A percentile compares a stretch with the other conserved stretches of the same genome.
Evolutionary conservation across 2,797 vertebrate genomes (phyloP).

Genomic region (Strix occidentalis): DNA sequence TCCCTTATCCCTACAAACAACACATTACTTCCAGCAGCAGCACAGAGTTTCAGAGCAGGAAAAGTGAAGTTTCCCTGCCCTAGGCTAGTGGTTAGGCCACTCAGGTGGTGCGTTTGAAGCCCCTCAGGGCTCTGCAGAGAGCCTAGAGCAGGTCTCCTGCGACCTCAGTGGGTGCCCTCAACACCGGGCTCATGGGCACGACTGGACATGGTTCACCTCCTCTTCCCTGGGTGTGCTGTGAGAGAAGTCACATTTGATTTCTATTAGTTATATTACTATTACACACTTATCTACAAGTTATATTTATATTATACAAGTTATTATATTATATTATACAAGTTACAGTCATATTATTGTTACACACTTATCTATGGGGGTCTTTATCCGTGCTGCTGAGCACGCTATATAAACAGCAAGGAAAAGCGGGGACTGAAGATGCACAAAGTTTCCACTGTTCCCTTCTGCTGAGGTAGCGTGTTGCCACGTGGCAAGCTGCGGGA

Average conservation of each 20-base stretch:
- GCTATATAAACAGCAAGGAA: neutral
- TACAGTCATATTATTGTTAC: neutral
- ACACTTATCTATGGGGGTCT: neutral
- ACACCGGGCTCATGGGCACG: fast-evolving
- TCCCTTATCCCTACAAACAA: neutral
- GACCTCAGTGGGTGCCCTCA: neutral
- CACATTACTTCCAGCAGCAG: neutral
- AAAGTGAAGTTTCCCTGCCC: neutral
- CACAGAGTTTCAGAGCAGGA: neutral
- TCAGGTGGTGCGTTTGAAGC: neutral
- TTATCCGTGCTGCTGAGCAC: fast-evolving
- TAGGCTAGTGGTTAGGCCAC: neutral
- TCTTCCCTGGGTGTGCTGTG: neutral
- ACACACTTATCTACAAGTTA: too few species aligned
- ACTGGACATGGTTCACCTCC: neutral
- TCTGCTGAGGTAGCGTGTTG: neutral
- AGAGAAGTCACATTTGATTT: neutral
- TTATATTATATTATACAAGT: too few species aligned
- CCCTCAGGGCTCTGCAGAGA: neutral
- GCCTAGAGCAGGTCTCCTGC: neutral
- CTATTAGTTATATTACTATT: neutral
- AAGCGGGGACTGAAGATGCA: neutral
- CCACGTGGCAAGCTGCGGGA: neutral
- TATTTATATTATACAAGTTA: too few species aligned
- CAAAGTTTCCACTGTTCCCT: neutral